These are phyloP conservation scores for Narcine bancroftii DNA, from an alignment of 2,113 vertebrate species.

Conservation along the genomic window DNA sequence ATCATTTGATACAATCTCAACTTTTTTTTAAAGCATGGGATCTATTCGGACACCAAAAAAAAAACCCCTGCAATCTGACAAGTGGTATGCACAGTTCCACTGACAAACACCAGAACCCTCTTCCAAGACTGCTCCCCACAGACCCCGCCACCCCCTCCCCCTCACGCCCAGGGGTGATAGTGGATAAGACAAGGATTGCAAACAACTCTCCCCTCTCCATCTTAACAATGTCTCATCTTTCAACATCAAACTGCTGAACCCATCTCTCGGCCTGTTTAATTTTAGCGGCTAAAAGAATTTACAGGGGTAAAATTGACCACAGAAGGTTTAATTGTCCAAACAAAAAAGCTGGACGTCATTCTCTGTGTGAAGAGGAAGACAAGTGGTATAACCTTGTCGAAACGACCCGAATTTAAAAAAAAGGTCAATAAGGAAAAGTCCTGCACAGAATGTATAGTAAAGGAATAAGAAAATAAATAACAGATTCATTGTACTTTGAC, in stretches of 20 bases:
- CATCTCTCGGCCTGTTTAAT: background rate
- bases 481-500: background rate
- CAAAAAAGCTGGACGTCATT: background rate
- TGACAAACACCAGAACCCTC: background rate
- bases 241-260: background rate
- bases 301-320: too few species aligned
- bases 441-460: background rate
- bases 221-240: background rate
- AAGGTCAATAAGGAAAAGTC: too few species aligned
- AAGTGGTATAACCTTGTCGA: background rate
- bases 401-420: background rate
- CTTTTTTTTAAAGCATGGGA: background rate
- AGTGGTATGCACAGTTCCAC: background rate
- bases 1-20: background rate
- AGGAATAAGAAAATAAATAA: background rate
- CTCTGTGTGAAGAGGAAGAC: background rate
- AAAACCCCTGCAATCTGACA: background rate
- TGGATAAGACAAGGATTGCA: background rate
- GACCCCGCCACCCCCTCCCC: background rate
- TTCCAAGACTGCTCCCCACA: background rate
- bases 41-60: background rate
- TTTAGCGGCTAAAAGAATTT: conserved; percentile 3
- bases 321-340: background rate
- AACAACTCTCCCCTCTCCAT: background rate
- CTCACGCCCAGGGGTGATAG: background rate